Evolutionary conservation across 2,797 vertebrate genomes (phyloP), one percentile per base, ranked within the genome.

Genomic region (Micrastur ruficollis): DNA sequence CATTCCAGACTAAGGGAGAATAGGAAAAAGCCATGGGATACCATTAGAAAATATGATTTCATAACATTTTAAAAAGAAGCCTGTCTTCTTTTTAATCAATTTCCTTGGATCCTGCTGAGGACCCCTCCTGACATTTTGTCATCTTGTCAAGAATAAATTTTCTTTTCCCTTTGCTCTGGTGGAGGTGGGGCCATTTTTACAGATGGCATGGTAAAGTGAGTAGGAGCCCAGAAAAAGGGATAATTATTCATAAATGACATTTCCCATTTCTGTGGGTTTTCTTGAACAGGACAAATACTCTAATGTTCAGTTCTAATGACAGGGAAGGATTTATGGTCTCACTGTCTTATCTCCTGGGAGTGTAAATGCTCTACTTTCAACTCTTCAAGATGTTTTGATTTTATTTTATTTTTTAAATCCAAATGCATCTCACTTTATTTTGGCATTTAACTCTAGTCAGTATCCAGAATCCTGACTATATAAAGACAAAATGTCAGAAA

Each of bases 1-100:
- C 94, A 87, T 97, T 95, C 87, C 97, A 97, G 90, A 84, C 61
- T 96, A 81, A 86, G 63, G 46, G 86, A 87, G 47, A 97, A 96
- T 97, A 96, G 81, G 96, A 97, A 96, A 93, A 96, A 97, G 78
- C 92, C 95, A 89, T 92, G 87, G 94, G 94, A 63, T 95, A 88
- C 88, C 90, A 92, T 96, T 97, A 96, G 82, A 94, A 96, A 97
- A 97, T 93, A 89, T 70, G 68, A 96, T 95, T 97, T 94, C 42
- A 86, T 97, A 95, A 68, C 47, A 86, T 95, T 94, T 97, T 95
- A 49, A 67, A 93, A 95, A 93, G 68, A 93, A 96, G 63, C 42
- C 86, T 94, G 78, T 91, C 76, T 95, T 96, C 61, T 87, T 95
- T 96, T 90, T 76, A 96, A 90, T 96, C 71, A 68, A 3, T 84